Evolutionary conservation across 2,888 invertebrate species (phyloP), one percentile per base, ranked within the genome.

Genomic region (Oxystoma pomonae): DNA sequence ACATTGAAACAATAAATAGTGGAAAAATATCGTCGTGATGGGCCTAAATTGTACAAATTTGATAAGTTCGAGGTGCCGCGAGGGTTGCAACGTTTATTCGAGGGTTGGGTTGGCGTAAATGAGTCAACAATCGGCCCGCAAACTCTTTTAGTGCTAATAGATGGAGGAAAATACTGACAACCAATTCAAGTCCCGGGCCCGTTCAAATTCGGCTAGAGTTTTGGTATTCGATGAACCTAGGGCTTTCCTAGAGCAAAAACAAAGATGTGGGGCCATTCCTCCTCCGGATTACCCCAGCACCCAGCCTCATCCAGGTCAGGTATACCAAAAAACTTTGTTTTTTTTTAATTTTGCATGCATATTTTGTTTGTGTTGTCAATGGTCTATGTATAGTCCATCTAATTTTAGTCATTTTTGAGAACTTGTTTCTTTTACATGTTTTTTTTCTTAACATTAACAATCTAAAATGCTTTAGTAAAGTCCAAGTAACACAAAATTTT

Each of bases 141-240:
- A 58, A 53, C 62, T 69, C 68, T 63, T 63, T 70, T 71, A 68
- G 68, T 69, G 67, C 65, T 66, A 63, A 68, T 72, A 75, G 73
- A 78, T 77, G 78, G 78, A 78, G 75, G 76, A 77, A 72, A 61
- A 72, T 73, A 73, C 70, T 70, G 63, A 63, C 59, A 75, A 73
- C 72, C 71, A 72, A 70, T 73, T 71, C 69, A 79, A 77, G 75
- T 72, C 75, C 72, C 75, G 78, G 74, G 73, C 72, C 67, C 78
- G 78, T 73, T 78, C 78, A 67, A 78, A 90, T 80, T 90, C 90
- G 67, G 91, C 90, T 61, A 85, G 91, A 78, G 90, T 90, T 71
- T 84, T 91, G 73, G 85, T 89, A 72, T 91, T 91, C 77, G 90
- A 91, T 78, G 90, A 91, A 80, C 84, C 86, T 87, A 67, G 70